Evolutionary conservation across 92 coral and sea anemone species (phyloP).

Genomic region (Porites cylindrica): DNA sequence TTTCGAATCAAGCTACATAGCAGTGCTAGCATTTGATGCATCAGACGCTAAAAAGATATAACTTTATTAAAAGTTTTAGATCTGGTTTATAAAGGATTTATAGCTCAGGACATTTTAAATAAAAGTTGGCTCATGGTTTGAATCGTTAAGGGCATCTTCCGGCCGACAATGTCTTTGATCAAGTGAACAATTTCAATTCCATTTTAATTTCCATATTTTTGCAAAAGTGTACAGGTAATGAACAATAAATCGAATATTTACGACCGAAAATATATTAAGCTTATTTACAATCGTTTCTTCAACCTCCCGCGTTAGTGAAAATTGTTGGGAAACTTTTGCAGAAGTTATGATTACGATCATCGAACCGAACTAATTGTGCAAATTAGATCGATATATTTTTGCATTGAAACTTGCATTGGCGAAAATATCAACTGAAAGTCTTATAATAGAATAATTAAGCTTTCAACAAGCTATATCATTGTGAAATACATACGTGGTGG

Average conservation of each 20-base stretch:
- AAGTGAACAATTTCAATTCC: background rate
- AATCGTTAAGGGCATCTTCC: too few relatives aligned
- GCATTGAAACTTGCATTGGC: background rate
- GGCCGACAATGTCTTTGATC: background rate
- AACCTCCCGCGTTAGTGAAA: background rate
- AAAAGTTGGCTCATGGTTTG: too few relatives aligned
- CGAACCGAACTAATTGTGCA: background rate
- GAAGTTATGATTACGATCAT: background rate
- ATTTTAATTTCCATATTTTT: too few relatives aligned
- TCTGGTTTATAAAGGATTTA: background rate
- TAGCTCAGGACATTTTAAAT: background rate
- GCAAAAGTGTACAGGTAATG: background rate
- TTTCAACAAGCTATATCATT: background rate
- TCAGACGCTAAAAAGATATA: constrained; percentile 19
- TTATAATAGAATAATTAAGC: background rate
- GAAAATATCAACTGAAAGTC: background rate
- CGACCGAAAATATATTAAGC: background rate
- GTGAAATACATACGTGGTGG: constrained; percentile 74
- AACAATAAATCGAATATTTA: background rate
- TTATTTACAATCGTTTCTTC: background rate
- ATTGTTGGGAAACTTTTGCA: background rate
- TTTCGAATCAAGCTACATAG: too few relatives aligned
- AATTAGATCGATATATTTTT: background rate
- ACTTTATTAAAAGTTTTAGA: background rate
- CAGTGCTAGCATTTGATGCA: constrained; percentile 52